Evolutionary conservation across 2,113 vertebrate genomes (phyloP), one percentile per base, ranked within the genome.

Genomic region (Amphiprion percula): DNA sequence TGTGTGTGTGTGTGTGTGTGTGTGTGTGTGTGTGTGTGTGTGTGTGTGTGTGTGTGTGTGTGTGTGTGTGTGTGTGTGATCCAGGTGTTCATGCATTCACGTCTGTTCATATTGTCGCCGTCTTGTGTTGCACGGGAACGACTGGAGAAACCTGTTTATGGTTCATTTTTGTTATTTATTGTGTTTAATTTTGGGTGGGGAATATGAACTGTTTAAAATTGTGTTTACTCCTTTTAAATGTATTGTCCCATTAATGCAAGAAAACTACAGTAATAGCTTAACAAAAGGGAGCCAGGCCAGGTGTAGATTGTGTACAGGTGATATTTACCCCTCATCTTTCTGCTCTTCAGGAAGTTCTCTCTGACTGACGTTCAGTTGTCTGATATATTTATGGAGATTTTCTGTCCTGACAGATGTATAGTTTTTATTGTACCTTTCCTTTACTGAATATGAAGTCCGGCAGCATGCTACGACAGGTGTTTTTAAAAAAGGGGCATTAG

Each of bases 361-460:
- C 87, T 85, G 92, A 95, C 94, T 95, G 94, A 95, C 50, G 74
- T 95, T 95, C 94, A 95, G 93, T 94, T 94, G 90, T 91, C 85
- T 88, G 65, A 81, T 86, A 90, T 94, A 92, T 93, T 93, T 86
- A 91, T 91, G 86, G 87, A 92, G 78, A 91, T 89, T 90, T 37
- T 92, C 90, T 91, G 87, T 92, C 89, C 85, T 88, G 90, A 91
- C 93, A 94, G 91, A 93, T 91, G 89, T 93, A 86, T 86, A 83
- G 87, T 92, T 92, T 92, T 87, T 90, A 90, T 79, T 63, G 86
- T 90, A 72, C 54, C 60, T 78, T 91, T 88, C 66, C 74, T 91
- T 87, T 89, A 60, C 67, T 84, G 74, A 87, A 83, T 71, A 87
- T 86, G 85, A 89, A 91, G 87, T 92, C 68, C 39, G 46, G 85